Percentiles rank a stretch among this genome's conserved stretches.
Evolutionary conservation across 2,797 vertebrate species (phyloP).

Genomic region (Pelodytes ibericus): DNA sequence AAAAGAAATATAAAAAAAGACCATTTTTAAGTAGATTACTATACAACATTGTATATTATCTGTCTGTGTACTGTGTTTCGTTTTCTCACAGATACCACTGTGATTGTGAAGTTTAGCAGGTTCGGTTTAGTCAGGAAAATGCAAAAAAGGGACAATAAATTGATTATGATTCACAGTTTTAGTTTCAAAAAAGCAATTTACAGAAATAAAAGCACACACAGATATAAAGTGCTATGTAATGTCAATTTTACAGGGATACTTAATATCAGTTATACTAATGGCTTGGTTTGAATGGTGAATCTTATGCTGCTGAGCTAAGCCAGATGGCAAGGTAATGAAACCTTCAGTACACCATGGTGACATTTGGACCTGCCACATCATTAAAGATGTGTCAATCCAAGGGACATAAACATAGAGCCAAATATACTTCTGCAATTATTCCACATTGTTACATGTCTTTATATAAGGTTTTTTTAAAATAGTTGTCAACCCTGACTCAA

Average conservation of each 20-base stretch:
- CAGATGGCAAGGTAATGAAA: conserved; percentile 31
- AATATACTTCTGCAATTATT: background rate
- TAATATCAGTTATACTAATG: conserved; percentile 9
- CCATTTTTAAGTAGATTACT: too few relatives aligned
- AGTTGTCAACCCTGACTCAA: too few relatives aligned
- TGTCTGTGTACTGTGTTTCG: too few relatives aligned
- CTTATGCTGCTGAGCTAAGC: background rate
- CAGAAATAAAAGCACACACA: background rate
- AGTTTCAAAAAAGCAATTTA: background rate
- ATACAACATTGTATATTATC: too few relatives aligned
- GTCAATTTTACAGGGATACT: background rate
- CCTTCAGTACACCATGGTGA: conserved; percentile 15
- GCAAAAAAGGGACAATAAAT: background rate
- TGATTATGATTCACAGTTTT: background rate
- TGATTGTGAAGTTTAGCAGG: too few relatives aligned
- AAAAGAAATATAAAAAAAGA: too few relatives aligned
- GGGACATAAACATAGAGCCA: conserved; percentile 1
- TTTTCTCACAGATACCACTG: too few relatives aligned
- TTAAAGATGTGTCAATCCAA: conserved; percentile 18
- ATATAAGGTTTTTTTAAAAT: too few relatives aligned
- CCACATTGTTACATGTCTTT: too few relatives aligned
- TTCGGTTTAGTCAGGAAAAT: background rate
- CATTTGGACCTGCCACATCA: conserved; percentile 25
- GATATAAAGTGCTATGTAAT: background rate
- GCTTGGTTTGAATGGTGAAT: background rate